Conservation (phyloP, 2,113 vertebrate genomes). For the Rhinoderma darwinii region DNA sequence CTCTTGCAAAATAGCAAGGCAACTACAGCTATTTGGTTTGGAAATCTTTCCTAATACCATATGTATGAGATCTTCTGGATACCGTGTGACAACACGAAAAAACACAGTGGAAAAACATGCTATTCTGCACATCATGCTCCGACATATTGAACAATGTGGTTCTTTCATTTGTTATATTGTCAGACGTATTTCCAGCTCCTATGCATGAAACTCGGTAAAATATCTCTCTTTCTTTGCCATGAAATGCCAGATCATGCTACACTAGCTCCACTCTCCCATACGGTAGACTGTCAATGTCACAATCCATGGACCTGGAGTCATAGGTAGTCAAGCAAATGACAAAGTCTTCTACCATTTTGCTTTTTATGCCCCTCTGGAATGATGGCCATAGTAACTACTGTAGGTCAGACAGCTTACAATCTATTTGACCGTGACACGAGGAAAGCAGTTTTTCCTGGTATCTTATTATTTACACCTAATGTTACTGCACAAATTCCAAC, state of each 20-base stretch:
- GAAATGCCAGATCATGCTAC: background rate
- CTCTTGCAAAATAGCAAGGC: slow-evolving; percentile 14
- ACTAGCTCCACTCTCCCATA: background rate
- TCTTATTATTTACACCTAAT: background rate
- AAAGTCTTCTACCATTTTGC: background rate
- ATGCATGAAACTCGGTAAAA: background rate
- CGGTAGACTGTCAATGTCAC: too few relatives aligned
- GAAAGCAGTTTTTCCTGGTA: background rate
- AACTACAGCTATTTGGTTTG: slow-evolving; percentile 31
- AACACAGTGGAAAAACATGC: background rate
- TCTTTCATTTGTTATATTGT: too few relatives aligned
- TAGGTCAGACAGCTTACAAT: background rate
- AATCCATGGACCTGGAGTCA: background rate
- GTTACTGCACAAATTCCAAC: background rate
- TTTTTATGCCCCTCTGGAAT: background rate
- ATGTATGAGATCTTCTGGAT: slow-evolving; percentile 1
- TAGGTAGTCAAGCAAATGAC: background rate
- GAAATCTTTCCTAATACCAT: slow-evolving; percentile 40
- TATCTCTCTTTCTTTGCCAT: background rate
- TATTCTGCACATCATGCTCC: background rate
- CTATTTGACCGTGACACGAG: background rate
- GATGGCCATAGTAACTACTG: background rate
- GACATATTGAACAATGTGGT: background rate
- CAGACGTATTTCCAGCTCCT: background rate
- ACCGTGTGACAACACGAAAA: background rate